These are phyloP conservation scores for Euplexia lucipara DNA, from an alignment of 2,888 invertebrate species.

Conservation along the genomic window DNA sequence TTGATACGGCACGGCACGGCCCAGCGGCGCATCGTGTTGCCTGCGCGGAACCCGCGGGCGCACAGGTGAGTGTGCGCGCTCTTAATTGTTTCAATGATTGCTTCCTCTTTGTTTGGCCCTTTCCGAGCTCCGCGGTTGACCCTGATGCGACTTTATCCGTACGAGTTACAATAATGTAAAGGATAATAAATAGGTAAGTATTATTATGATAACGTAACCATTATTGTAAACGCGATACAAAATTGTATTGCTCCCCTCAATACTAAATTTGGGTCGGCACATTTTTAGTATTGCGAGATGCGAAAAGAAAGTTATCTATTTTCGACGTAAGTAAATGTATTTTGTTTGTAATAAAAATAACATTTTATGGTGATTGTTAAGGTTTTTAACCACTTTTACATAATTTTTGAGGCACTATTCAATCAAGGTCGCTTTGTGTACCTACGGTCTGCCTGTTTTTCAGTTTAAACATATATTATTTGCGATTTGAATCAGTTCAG, in stretches of 20 bases:
- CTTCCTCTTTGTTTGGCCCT: conserved; percentile 28
- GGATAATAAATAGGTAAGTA: no score
- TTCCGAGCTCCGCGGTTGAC: not conserved
- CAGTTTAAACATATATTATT: not conserved
- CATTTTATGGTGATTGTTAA: not conserved
- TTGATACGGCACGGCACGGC: not conserved
- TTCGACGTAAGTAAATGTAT: no score
- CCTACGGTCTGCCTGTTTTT: not conserved
- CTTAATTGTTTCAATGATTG: conserved; percentile 31
- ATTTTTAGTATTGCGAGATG: no score
- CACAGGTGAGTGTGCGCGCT: not conserved
- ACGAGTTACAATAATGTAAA: conserved; percentile 6
- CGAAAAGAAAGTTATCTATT: no score
- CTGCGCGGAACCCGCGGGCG: no score
- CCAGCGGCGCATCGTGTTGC: not conserved
- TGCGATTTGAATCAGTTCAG: not conserved
- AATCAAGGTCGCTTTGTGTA: not conserved
- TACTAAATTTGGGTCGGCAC: no score
- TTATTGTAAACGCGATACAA: no score
- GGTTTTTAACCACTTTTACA: not conserved
- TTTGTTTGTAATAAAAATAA: not conserved
- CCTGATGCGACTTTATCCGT: not conserved
- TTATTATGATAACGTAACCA: no score
- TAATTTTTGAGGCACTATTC: not conserved
- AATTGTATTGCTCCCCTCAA: no score